phyloP scores from a whole-genome alignment of 2,888 invertebrate species.

The Sphinx pinastri region DNA sequence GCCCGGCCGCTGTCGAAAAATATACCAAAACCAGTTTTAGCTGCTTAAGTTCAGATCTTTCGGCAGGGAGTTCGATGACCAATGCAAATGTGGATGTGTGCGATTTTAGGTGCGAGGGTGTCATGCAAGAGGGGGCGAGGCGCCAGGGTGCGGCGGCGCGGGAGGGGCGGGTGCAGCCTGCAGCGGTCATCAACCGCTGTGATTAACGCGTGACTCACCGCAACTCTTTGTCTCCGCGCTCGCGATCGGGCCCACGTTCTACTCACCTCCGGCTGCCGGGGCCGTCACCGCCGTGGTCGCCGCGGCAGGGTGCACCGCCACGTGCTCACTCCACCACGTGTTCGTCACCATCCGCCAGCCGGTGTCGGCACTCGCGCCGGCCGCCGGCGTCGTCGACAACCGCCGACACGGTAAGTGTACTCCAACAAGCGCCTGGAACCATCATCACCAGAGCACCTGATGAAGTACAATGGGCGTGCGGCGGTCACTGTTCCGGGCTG shows the following conservation, averaged over 20 bases:
- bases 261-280: slow-evolving; percentile 45
- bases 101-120: slow-evolving; percentile 73
- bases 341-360: slow-evolving; percentile 47
- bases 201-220: slow-evolving; percentile 73
- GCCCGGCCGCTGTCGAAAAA: slow-evolving; percentile 66
- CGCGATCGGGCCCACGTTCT: slow-evolving; percentile 28
- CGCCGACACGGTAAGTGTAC: slow-evolving; percentile 97
- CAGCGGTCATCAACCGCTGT: slow-evolving; percentile 71
- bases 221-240: slow-evolving; percentile 64
- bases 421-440: slow-evolving; percentile 99
- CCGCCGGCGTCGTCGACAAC: slow-evolving; percentile 61
- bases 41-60: slow-evolving; percentile 76
- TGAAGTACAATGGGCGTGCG: slow-evolving; percentile 99
- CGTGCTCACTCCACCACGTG: slow-evolving; percentile 50
- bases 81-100: slow-evolving; percentile 68
- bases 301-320: slow-evolving; percentile 45
- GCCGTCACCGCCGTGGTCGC: slow-evolving; percentile 25
- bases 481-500: slow-evolving; percentile 77
- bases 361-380: slow-evolving; percentile 32
- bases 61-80: slow-evolving; percentile 78
- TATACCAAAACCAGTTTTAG: slow-evolving; percentile 77
- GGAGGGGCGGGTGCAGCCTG: slow-evolving; percentile 57
- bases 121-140: slow-evolving; percentile 55
- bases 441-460: slow-evolving; percentile 98
- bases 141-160: slow-evolving; percentile 48